A percentile compares a stretch with the other conserved stretches of the same genome.
Conservation (phyloP, 2,113 vertebrate species). For the Oostethus manadensis region DNA sequence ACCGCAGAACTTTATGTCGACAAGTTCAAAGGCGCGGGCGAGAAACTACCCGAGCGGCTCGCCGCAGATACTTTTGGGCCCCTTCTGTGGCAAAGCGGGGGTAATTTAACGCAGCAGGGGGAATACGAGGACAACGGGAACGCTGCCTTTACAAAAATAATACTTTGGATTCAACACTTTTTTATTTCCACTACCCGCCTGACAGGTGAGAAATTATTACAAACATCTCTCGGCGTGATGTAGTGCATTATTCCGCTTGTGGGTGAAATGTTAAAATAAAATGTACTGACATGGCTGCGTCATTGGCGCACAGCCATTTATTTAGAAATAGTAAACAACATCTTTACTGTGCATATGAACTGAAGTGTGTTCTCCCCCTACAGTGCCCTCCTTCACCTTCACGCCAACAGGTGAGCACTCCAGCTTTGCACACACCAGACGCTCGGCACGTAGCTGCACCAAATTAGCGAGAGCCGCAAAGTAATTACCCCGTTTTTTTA, state of each 20-base stretch:
- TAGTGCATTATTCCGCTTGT: neutral
- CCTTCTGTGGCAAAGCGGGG: constrained; percentile 10
- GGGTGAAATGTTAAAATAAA: neutral
- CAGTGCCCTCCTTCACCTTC: constrained; percentile 99
- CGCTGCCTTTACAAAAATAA: too few species aligned
- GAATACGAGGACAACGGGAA: constrained; percentile 9
- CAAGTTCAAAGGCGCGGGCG: constrained; percentile 19
- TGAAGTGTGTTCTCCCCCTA: constrained; percentile 49
- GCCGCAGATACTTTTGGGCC: constrained; percentile 7
- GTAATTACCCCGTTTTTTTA: too few species aligned
- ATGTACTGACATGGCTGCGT: too few species aligned
- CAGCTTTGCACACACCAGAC: neutral
- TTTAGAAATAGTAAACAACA: too few species aligned
- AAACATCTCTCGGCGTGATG: too few species aligned
- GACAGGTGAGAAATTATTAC: too few species aligned
- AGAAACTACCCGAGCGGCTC: neutral
- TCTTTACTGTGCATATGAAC: neutral
- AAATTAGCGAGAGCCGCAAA: too few species aligned
- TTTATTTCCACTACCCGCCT: too few species aligned
- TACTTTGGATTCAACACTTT: too few species aligned
- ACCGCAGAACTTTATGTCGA: neutral
- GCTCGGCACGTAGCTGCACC: too few species aligned
- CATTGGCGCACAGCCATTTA: too few species aligned
- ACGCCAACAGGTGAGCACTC: constrained; percentile 94
- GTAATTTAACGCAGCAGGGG: constrained; percentile 27